These are phyloP conservation scores for Pavo muticus DNA, from an alignment of 2,113 vertebrate genomes.

Conservation along the genomic window DNA sequence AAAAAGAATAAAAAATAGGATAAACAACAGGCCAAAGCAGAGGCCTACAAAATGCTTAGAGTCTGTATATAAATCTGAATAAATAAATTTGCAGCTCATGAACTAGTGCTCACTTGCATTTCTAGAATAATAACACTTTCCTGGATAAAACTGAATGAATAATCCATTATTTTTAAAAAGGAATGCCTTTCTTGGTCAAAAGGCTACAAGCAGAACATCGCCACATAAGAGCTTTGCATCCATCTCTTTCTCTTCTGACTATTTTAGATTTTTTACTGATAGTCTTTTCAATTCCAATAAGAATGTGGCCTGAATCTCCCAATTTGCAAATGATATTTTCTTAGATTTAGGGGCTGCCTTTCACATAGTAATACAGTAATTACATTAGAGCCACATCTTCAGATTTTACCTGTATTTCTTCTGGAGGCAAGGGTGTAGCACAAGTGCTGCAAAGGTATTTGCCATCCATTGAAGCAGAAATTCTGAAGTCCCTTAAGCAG, in stretches of 20 bases:
- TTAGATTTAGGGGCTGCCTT: background rate
- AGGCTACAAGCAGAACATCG: background rate
- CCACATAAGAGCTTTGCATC: background rate
- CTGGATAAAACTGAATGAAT: background rate
- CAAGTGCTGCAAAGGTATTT: constrained; percentile 4
- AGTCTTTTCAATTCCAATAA: background rate
- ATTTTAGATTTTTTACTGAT: background rate
- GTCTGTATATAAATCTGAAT: background rate
- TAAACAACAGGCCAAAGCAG: background rate
- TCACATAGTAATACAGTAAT: background rate
- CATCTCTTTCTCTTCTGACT: background rate
- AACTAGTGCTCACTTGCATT: background rate
- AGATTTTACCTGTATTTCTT: background rate
- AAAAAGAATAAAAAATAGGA: background rate
- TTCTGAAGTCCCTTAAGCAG: constrained; percentile 1
- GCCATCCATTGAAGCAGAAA: constrained; percentile 32
- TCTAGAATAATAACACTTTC: background rate
- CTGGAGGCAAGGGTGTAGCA: background rate
- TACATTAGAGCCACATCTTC: background rate
- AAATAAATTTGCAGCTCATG: background rate
- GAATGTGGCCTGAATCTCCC: background rate
- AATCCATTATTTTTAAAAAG: background rate
- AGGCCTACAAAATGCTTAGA: background rate
- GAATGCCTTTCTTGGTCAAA: background rate
- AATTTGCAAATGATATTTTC: background rate